Conservation (phyloP, 1,140 invertebrate species). For the Aporrectodea caliginosa region DNA sequence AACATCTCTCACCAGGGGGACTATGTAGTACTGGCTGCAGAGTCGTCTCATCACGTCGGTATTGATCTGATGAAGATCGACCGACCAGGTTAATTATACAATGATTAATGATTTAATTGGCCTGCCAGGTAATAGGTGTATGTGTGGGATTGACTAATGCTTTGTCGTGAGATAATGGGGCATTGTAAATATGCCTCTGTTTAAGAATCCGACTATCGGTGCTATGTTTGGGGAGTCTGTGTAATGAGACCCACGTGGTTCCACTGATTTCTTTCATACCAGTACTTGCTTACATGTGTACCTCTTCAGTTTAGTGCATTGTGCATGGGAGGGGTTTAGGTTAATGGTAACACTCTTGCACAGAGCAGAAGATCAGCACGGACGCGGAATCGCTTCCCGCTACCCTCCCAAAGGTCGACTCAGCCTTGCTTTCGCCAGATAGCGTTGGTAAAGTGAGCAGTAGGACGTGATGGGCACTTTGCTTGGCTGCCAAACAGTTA, state of each 20-base stretch:
- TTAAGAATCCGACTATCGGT: background rate
- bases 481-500: no score
- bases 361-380: no score
- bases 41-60: conserved; percentile 53
- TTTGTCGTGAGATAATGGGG: background rate
- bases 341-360: no score
- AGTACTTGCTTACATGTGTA: background rate
- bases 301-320: background rate
- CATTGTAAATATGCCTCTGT: background rate
- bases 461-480: no score
- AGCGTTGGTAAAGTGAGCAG: no score
- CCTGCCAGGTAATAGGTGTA: no score
- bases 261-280: background rate
- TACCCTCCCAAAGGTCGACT: no score
- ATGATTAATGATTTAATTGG: background rate
- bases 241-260: background rate
- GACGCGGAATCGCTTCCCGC: no score
- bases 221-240: no score
- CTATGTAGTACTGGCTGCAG: conserved; percentile 76
- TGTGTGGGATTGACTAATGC: background rate
- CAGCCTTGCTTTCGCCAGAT: no score
- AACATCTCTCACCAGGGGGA: conserved; percentile 91
- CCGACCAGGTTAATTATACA: conserved; percentile 38
- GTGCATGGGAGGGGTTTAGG: no score
- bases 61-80: conserved; percentile 61